A percentile compares a stretch with the other conserved stretches of the same genome.
Evolutionary conservation across 2,113 vertebrate genomes (phyloP).

Genomic region (Lipophrys pholis): DNA sequence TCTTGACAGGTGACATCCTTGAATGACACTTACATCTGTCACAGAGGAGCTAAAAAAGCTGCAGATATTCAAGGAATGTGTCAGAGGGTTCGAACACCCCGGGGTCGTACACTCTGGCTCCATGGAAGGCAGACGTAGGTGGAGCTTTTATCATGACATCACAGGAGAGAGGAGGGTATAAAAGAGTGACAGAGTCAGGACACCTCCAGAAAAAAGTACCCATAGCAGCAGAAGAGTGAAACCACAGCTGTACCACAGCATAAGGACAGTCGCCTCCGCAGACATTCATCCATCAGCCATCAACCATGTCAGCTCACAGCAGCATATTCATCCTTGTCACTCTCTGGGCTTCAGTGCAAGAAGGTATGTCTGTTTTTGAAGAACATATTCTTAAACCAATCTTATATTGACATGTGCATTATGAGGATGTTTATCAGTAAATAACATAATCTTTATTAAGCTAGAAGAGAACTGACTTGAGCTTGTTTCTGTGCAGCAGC

Average conservation of each 20-base stretch:
- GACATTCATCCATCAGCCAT: constrained; percentile 26
- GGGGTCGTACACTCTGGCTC: constrained; percentile 46
- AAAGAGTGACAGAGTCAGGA: constrained; percentile 57
- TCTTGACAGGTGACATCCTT: constrained; percentile 1
- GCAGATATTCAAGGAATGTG: constrained; percentile 70
- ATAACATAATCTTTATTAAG: not conserved
- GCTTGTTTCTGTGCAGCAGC: constrained; percentile 4
- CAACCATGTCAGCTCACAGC: constrained; percentile 60
- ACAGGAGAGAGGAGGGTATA: constrained; percentile 53
- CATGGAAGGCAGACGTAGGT: constrained; percentile 41
- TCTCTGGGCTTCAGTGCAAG: constrained; percentile 68
- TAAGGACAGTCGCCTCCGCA: not conserved
- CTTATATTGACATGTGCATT: not conserved
- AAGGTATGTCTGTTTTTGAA: constrained; percentile 59
- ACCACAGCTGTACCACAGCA: not conserved
- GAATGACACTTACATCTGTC: constrained; percentile 17
- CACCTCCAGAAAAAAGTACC: constrained; percentile 62
- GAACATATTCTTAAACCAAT: not conserved
- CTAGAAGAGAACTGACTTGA: not conserved
- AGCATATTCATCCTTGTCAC: constrained; percentile 67
- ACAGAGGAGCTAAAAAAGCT: not conserved
- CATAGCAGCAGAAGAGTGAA: constrained; percentile 36
- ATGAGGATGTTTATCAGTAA: not conserved
- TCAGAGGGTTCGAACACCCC: constrained; percentile 40
- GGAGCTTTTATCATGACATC: constrained; percentile 64